phyloP scores from a whole-genome alignment of 2,797 vertebrate genomes.

The Pampus argenteus region DNA sequence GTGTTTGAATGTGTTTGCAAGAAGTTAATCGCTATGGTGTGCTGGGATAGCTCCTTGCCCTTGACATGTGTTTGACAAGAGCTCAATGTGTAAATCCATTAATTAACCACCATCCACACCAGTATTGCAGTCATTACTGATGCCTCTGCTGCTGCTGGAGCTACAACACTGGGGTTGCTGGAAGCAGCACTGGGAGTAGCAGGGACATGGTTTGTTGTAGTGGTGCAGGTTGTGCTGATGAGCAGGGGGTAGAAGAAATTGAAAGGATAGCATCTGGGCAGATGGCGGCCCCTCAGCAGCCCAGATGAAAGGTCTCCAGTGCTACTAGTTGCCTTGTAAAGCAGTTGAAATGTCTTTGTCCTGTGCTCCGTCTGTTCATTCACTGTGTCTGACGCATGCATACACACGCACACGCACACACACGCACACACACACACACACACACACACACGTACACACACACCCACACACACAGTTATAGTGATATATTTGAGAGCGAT shows the following conservation, averaged over 20 bases:
- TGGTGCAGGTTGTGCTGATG: constrained; percentile 20
- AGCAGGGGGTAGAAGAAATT: constrained; percentile 1
- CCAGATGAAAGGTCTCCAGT: too few species aligned
- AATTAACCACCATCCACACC: constrained; percentile 71
- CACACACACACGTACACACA: too few species aligned
- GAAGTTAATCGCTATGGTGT: constrained; percentile 67
- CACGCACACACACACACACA: too few species aligned
- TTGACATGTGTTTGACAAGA: constrained; percentile 80
- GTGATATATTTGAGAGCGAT: constrained; percentile 72
- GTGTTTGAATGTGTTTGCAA: constrained; percentile 32
- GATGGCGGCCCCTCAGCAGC: background rate
- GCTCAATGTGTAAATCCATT: constrained; percentile 79
- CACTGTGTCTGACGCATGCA: constrained; percentile 6
- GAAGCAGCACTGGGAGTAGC: constrained; percentile 8
- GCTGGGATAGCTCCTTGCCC: constrained; percentile 69
- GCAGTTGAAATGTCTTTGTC: constrained; percentile 8
- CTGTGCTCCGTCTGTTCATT: constrained; percentile 5
- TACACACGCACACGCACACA: constrained; percentile 16
- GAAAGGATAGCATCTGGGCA: constrained; percentile 23
- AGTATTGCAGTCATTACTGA: too few species aligned
- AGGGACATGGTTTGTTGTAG: constrained; percentile 20
- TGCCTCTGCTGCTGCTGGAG: constrained; percentile 19
- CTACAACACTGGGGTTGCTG: constrained; percentile 18
- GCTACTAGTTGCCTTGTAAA: too few species aligned
- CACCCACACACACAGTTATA: constrained; percentile 10